Evolutionary conservation across 2,113 vertebrate species (phyloP).

Genomic region (Chaetodon trifascialis): DNA sequence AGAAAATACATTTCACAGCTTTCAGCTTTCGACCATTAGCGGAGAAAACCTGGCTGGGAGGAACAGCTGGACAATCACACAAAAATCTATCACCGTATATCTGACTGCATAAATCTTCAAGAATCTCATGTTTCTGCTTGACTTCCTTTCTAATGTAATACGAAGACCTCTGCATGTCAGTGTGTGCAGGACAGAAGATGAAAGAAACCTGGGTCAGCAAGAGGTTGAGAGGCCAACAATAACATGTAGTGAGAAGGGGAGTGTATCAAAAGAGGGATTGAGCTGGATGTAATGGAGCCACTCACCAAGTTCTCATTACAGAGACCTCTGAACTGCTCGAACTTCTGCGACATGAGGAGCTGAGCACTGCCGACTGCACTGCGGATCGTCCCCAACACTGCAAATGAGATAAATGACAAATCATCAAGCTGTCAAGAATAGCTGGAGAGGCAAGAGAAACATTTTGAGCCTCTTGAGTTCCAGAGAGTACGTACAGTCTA

Average conservation of each 20-base stretch:
- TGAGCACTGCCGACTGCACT: constrained; percentile 97
- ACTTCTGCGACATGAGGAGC: constrained; percentile 98
- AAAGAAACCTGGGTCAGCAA: neutral
- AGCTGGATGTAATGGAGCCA: constrained; percentile 15
- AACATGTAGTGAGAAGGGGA: neutral
- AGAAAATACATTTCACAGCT: constrained; percentile 16
- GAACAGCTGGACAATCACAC: neutral
- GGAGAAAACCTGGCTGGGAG: neutral
- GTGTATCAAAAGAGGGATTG: neutral
- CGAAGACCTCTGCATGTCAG: neutral
- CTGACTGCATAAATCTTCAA: neutral
- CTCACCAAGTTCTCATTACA: constrained; percentile 93
- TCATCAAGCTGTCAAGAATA: neutral
- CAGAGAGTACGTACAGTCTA: too few relatives aligned
- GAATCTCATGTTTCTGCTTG: constrained; percentile 1
- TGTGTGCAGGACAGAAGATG: neutral
- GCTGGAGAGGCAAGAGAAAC: neutral
- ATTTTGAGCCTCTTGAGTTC: neutral
- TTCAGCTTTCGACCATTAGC: neutral
- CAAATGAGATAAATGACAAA: constrained; percentile 12
- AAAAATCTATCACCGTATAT: neutral
- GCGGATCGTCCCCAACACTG: constrained; percentile 96
- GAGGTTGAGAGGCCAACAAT: constrained; percentile 1
- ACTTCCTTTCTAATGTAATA: neutral
- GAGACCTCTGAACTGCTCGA: constrained; percentile 98